Evolutionary conservation across 2,113 vertebrate genomes (phyloP).

Genomic region (Nothocercus nigrocapillus): DNA sequence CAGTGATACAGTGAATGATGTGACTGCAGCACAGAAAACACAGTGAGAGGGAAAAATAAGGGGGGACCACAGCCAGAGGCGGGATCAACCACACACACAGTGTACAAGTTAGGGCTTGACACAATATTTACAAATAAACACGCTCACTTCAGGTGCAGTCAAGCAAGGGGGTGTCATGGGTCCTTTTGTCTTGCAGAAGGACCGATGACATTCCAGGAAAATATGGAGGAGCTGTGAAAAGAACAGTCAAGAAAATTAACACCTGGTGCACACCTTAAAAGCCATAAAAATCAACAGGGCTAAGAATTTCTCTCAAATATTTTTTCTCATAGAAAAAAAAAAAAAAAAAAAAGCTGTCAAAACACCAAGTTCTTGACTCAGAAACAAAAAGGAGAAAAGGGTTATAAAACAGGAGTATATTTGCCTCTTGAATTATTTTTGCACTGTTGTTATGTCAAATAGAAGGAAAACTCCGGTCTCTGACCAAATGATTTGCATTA

Average conservation of each 20-base stretch:
- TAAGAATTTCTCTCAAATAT: conserved; percentile 25
- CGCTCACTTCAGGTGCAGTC: neutral
- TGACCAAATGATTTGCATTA: neutral
- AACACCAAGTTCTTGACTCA: conserved; percentile 40
- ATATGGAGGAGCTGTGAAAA: neutral
- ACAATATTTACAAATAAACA: neutral
- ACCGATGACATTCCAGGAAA: neutral
- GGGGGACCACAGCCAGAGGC: neutral
- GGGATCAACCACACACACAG: accelerated
- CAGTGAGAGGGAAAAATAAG: neutral
- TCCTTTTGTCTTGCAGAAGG: neutral
- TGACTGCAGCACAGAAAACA: neutral
- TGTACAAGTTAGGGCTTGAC: neutral
- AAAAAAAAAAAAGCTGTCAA: conserved; percentile 48
- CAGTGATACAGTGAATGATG: neutral
- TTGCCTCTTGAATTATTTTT: conserved; percentile 44
- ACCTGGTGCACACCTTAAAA: neutral
- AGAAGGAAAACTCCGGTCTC: conserved; percentile 17
- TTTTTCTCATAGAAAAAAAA: neutral
- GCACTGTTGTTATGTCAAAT: neutral
- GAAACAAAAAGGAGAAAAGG: conserved; percentile 44
- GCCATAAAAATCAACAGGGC: neutral
- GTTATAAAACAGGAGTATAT: neutral
- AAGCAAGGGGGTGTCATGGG: neutral
- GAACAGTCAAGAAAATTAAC: neutral